phyloP scores from a whole-genome alignment of 2,113 vertebrate species.

The Helogale parvula region DNA sequence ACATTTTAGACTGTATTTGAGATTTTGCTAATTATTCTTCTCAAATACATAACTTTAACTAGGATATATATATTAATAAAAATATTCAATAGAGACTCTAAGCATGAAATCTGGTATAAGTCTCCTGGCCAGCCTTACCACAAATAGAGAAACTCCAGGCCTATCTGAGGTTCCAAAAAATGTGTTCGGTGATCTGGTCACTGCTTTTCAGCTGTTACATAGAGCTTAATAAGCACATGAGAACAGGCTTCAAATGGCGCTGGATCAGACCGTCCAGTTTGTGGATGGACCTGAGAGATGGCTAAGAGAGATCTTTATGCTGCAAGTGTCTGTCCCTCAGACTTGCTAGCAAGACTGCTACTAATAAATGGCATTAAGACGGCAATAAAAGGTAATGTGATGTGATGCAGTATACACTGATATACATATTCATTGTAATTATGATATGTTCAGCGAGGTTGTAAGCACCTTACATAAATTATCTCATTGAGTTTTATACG shows the following conservation, averaged over 20 bases:
- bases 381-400: background rate
- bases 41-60: background rate
- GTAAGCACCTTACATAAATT: background rate
- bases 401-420: background rate
- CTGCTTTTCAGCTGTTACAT: background rate
- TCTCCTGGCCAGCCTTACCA: background rate
- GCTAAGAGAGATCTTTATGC: background rate
- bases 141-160: background rate
- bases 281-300: background rate
- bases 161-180: background rate
- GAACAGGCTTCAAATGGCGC: background rate
- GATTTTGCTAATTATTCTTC: conserved; percentile 1
- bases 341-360: background rate
- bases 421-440: background rate
- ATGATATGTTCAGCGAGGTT: background rate
- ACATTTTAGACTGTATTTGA: background rate
- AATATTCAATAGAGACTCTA: background rate
- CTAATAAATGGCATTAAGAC: background rate
- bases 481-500: background rate
- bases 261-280: background rate
- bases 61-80: background rate
- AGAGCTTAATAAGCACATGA: background rate
- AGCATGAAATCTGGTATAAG: background rate
- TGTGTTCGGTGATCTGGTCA: background rate
- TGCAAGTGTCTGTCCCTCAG: background rate